Percentiles rank a stretch among this genome's conserved stretches.
phyloP scores from a whole-genome alignment of 2,888 invertebrate species.

The Heliconius sara region DNA sequence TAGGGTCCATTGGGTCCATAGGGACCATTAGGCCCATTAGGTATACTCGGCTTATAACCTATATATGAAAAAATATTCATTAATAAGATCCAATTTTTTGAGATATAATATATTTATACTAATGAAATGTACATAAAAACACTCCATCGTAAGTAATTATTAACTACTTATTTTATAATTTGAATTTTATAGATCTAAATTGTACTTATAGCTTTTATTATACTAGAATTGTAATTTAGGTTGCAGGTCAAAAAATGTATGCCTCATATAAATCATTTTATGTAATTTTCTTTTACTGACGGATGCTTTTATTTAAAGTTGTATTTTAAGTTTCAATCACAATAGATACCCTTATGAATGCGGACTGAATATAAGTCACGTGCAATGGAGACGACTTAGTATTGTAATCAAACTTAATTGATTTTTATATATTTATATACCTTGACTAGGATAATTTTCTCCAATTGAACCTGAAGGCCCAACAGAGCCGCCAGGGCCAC shows the following conservation, averaged over 20 bases:
- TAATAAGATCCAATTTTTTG: no score
- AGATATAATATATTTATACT: no score
- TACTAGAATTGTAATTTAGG: no score
- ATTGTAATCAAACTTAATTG: background rate
- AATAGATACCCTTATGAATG: no score
- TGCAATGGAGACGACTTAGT: background rate
- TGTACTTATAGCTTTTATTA: no score
- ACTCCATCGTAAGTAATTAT: no score
- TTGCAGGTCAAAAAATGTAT: background rate
- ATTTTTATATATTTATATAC: background rate
- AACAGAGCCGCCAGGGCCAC: constrained; percentile 40
- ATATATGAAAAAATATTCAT: background rate
- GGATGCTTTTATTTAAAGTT: no score
- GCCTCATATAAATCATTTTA: background rate
- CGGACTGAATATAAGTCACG: no score
- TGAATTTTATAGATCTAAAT: no score
- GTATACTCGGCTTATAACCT: background rate
- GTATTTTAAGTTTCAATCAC: no score
- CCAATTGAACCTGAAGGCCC: constrained; percentile 17
- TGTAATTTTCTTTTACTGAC: background rate
- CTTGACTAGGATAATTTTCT: constrained; percentile 40
- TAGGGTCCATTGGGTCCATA: constrained; percentile 52
- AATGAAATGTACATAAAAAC: no score
- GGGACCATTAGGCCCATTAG: constrained; percentile 3
- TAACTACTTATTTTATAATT: no score